These are phyloP conservation scores for Porites australiensis DNA, from an alignment of 64 coral and sea anemone genomes.

Conservation along the genomic window DNA sequence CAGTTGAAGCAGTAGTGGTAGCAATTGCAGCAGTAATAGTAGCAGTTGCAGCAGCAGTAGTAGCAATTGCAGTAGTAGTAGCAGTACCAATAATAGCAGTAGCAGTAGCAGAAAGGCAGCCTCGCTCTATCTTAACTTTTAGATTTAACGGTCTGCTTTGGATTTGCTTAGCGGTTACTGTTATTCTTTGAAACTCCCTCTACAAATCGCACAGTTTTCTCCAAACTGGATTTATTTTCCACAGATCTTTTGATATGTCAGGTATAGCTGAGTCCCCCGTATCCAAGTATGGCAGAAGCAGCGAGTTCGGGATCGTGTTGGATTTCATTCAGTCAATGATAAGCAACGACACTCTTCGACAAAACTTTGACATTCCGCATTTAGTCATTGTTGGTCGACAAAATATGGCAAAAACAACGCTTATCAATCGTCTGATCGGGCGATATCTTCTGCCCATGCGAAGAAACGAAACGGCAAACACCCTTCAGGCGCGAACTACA, in stretches of 20 bases:
- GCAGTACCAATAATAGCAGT: too few relatives aligned
- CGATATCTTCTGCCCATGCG: conserved; percentile 86
- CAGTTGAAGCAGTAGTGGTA: too few relatives aligned
- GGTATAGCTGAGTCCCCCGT: conserved; percentile 12
- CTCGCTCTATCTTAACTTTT: too few relatives aligned
- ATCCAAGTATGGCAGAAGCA: conserved; percentile 37
- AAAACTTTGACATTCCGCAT: conserved; percentile 62
- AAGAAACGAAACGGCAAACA: conserved; percentile 71
- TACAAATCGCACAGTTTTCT: too few relatives aligned
- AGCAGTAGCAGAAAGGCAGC: too few relatives aligned
- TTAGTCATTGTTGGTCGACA: conserved; percentile 61
- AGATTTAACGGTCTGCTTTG: too few relatives aligned
- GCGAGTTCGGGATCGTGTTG: conserved; percentile 50
- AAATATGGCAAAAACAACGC: conserved; percentile 67
- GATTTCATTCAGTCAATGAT: conserved; percentile 63
- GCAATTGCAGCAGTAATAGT: too few relatives aligned
- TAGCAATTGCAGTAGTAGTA: too few relatives aligned
- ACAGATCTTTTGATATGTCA: conserved; percentile 11
- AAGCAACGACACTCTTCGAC: conserved; percentile 38
- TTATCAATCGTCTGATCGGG: conserved; percentile 64
- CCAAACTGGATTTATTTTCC: not conserved
- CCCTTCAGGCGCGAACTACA: conserved; percentile 72
- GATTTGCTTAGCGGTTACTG: too few relatives aligned
- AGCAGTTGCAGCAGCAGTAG: too few relatives aligned
- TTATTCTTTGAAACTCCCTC: too few relatives aligned